Percentiles rank a stretch among this genome's conserved stretches.
phyloP scores from a whole-genome alignment of 2,888 invertebrate genomes.

The Aspidiotus destructor region DNA sequence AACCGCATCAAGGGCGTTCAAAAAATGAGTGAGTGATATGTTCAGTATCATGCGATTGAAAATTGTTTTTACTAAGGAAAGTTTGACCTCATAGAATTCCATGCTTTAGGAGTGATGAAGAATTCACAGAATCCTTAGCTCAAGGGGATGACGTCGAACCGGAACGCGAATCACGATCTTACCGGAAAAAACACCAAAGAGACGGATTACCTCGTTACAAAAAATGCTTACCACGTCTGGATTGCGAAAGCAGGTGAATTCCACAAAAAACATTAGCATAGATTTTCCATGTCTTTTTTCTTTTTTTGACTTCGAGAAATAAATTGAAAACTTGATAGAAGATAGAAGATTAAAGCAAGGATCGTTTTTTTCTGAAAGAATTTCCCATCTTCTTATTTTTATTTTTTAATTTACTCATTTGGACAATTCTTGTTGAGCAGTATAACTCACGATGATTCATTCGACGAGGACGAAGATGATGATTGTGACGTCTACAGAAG shows the following conservation, averaged over 20 bases:
- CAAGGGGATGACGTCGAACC: conserved; percentile 19
- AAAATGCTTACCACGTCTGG: conserved; percentile 2
- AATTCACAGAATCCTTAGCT: conserved; percentile 14
- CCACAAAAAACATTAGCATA: neutral
- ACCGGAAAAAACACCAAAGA: conserved; percentile 12
- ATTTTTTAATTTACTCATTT: no score
- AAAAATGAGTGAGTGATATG: conserved; percentile 16
- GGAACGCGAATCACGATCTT: conserved; percentile 21
- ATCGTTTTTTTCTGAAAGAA: no score
- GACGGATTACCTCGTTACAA: conserved; percentile 8
- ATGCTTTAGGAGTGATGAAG: conserved; percentile 20
- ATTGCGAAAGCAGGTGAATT: conserved; percentile 27
- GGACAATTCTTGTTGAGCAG: no score
- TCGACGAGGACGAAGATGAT: no score
- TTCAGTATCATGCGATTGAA: neutral
- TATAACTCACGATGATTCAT: no score
- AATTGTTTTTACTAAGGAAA: neutral
- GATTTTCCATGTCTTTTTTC: neutral
- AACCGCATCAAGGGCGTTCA: conserved; percentile 11
- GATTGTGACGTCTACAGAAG: no score
- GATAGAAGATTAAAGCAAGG: no score
- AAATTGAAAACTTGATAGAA: no score
- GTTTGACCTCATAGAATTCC: neutral
- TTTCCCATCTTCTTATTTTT: no score
- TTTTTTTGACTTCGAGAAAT: no score